phyloP scores from a whole-genome alignment of 2,113 vertebrate genomes.

The Aphyosemion australe region DNA sequence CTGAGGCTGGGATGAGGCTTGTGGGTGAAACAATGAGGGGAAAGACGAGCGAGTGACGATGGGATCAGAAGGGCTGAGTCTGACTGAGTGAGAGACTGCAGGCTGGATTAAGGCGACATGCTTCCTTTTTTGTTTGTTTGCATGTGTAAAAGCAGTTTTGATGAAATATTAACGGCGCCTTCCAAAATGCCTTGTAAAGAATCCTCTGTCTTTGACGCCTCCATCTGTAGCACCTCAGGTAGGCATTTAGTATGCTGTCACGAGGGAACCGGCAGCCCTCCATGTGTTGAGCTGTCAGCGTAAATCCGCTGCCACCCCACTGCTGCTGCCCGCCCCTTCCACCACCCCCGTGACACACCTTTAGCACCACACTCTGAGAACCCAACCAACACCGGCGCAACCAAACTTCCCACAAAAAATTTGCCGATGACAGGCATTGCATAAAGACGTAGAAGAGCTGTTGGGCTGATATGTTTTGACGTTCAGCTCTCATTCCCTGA shows the following conservation, averaged over 20 bases:
- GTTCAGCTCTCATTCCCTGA: slow-evolving; percentile 37
- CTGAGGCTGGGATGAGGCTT: slow-evolving; percentile 16
- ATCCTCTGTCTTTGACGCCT: slow-evolving; percentile 76
- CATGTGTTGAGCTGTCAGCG: slow-evolving; percentile 73
- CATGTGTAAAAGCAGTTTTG: slow-evolving; percentile 76
- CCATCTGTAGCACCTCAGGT: slow-evolving; percentile 79
- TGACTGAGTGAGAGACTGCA: slow-evolving; percentile 61
- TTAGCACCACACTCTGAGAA: slow-evolving; percentile 29
- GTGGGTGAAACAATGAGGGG: slow-evolving; percentile 43
- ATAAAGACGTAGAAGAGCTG: slow-evolving; percentile 30
- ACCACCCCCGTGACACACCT: slow-evolving; percentile 66
- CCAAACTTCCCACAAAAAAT: slow-evolving; percentile 30
- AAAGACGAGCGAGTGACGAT: slow-evolving; percentile 46
- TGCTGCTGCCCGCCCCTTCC: slow-evolving; percentile 21
- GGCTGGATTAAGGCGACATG: slow-evolving; percentile 68
- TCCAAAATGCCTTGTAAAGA: slow-evolving; percentile 78
- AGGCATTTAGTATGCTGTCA: slow-evolving; percentile 76
- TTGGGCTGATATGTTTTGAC: slow-evolving; percentile 46
- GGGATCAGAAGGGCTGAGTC: slow-evolving; percentile 54
- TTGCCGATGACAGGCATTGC: slow-evolving; percentile 22
- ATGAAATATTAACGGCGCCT: slow-evolving; percentile 79
- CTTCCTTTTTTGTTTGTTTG: slow-evolving; percentile 78
- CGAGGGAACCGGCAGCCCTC: slow-evolving; percentile 59
- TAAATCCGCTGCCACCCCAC: slow-evolving; percentile 34
- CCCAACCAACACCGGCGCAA: slow-evolving; percentile 12